Conservation (phyloP, 2,888 invertebrate species). For the Hirtodrosophila duncani region DNA sequence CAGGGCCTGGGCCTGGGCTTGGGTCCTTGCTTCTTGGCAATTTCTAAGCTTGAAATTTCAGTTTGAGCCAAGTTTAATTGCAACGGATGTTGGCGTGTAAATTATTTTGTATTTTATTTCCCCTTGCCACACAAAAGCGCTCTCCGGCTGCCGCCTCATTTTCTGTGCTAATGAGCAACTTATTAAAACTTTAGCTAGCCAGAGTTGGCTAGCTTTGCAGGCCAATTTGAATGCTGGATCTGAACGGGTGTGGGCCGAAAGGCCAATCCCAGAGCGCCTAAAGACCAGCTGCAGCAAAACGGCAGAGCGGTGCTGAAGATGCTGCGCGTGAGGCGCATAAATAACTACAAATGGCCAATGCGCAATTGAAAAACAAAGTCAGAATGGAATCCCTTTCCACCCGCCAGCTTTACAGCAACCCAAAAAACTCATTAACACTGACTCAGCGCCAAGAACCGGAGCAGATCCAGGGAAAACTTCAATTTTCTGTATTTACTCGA, state of each 20-base stretch:
- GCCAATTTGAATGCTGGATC: no score
- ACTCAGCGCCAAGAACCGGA: conserved; percentile 2
- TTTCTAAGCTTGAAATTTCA: conserved; percentile 37
- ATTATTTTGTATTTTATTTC: conserved; percentile 57
- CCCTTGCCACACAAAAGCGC: background rate
- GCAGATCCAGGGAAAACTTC: conserved; percentile 36
- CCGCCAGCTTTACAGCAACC: conserved; percentile 44
- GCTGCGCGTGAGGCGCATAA: conserved; percentile 54
- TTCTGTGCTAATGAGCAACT: conserved; percentile 68
- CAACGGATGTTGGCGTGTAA: conserved; percentile 69
- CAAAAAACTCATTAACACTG: conserved; percentile 54
- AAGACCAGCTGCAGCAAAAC: background rate
- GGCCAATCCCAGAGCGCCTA: conserved; percentile 3
- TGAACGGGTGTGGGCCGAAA: no score
- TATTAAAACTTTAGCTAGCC: conserved; percentile 55
- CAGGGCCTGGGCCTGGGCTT: conserved; percentile 43
- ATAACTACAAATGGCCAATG: conserved; percentile 45
- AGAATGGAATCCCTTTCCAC: conserved; percentile 3
- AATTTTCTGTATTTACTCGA: conserved; percentile 28
- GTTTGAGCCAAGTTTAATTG: conserved; percentile 59
- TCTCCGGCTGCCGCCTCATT: conserved; percentile 42
- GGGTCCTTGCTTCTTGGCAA: conserved; percentile 11
- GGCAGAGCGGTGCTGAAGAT: conserved; percentile 21
- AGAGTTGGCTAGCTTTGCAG: no score
- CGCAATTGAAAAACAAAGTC: conserved; percentile 58